Conservation (phyloP, 2,113 vertebrate species). For the Melospiza melodia region DNA sequence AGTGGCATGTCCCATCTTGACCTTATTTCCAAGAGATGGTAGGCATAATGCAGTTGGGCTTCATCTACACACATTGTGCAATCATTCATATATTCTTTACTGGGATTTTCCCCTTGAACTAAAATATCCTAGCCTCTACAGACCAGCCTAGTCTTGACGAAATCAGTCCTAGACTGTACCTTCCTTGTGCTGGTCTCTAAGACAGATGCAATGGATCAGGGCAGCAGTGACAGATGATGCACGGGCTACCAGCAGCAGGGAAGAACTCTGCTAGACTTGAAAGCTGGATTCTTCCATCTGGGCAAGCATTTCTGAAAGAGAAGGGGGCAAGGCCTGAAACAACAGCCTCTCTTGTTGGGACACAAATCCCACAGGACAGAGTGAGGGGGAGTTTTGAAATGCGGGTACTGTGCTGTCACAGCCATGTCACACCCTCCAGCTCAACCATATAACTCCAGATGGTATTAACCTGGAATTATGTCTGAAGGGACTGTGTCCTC, state of each 20-base stretch:
- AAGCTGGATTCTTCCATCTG: background rate
- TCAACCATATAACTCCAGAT: background rate
- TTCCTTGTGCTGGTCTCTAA: background rate
- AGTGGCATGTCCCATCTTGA: background rate
- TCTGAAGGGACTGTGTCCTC: background rate
- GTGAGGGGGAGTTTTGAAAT: background rate
- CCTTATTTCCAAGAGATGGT: background rate
- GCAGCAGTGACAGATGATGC: background rate
- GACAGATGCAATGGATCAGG: fast-evolving
- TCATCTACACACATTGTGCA: background rate
- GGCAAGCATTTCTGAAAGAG: background rate
- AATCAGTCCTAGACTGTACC: background rate
- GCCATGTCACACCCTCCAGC: background rate
- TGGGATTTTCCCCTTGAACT: background rate
- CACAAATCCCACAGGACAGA: fast-evolving
- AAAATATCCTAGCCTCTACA: background rate
- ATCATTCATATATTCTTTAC: background rate
- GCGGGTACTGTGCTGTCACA: background rate
- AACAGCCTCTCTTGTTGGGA: background rate
- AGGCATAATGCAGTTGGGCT: background rate
- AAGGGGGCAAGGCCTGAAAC: background rate
- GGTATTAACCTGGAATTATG: background rate
- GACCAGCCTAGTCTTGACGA: background rate
- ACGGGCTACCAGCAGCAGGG: background rate
- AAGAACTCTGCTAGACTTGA: background rate